Percentiles rank a stretch among this genome's conserved stretches.
Evolutionary conservation across 2,797 vertebrate genomes (phyloP).

Genomic region (Sparus aurata): DNA sequence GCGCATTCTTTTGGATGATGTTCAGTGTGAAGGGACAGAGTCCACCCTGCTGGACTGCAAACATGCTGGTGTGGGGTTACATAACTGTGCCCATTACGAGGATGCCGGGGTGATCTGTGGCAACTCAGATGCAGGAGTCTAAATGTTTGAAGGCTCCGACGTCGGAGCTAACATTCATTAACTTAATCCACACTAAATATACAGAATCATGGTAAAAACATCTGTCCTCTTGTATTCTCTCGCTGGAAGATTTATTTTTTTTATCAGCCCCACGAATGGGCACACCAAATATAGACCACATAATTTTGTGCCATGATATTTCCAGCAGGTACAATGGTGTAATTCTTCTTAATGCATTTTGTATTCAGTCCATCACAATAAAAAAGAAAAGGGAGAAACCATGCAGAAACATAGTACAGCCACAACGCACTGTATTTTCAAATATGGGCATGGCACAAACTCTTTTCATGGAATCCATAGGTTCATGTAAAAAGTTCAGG

Average conservation of each 20-base stretch:
- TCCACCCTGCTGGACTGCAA: slow-evolving; percentile 88
- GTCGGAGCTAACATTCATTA: slow-evolving; percentile 9
- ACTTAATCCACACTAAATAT: slow-evolving; percentile 10
- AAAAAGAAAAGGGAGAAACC: neutral
- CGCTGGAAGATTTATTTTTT: neutral
- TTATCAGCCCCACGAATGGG: neutral
- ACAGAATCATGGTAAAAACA: neutral
- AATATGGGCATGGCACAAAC: neutral
- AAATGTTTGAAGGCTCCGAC: slow-evolving; percentile 21
- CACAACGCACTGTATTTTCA: neutral
- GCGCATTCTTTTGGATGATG: slow-evolving; percentile 91
- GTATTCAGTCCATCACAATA: slow-evolving; percentile 4
- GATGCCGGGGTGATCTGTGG: slow-evolving; percentile 93
- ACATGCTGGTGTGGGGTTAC: slow-evolving; percentile 85
- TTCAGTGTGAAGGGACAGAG: slow-evolving; percentile 90
- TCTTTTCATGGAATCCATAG: neutral
- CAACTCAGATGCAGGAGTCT: slow-evolving; percentile 56
- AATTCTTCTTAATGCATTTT: neutral
- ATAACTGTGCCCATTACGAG: slow-evolving; percentile 93
- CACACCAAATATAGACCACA: neutral
- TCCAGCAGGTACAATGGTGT: neutral
- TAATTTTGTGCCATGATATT: neutral
- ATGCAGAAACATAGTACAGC: neutral
- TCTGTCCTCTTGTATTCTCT: neutral
- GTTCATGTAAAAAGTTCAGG: neutral